Base-by-base conservation (phyloP, 2,113 vertebrate species). In the Etheostoma spectabile region DNA sequence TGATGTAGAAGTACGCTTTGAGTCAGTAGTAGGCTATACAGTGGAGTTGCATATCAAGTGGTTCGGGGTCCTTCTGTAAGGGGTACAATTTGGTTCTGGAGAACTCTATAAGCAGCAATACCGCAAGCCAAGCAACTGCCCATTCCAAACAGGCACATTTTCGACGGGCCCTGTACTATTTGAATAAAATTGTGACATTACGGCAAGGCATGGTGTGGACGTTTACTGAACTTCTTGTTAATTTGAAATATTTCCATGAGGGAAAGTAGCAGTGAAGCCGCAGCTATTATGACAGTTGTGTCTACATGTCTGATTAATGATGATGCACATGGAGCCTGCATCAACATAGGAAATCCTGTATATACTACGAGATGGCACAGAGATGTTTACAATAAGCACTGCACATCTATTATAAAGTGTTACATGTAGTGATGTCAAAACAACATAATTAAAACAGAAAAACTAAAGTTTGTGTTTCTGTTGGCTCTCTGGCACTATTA, bases 301-400 rank as follows among this genome's bases (percentile, higher is more conserved):
- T 74, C 4, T 73, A 63, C 3, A 49, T 59, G n/a, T 35, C 27
- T 64, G 21, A 22, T 59, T 10, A 62, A 52, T 49, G 55, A 57
- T 38, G 33, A 75, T 19, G 45, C 67, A 64, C 65, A 51, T 66
- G 77, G 59, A 66, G 46, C 30, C 65, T 56, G 15, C 48, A 51
- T 77, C 69, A 84, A 86, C 79, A 86, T 27, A 33, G 74, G 74
- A 79, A 69, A 82, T 79, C 74, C 65, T 84, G 51, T 73, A 70
- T 52, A 52, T 56, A 52, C 48, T 51, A 12, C 46, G 21, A 24
- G 56, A 68, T 27, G 19, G 33, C 19, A 46, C n/a, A 24, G 61
- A 30, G 53, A 33, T 66, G 10, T 65, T 42, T 57, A 60, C 65
- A 74, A 63, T 7, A 19, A 22, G 46, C 46, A 65, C 21, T 49